Conservation (phyloP, 2,113 vertebrate genomes). For the Thunnus maccoyii region DNA sequence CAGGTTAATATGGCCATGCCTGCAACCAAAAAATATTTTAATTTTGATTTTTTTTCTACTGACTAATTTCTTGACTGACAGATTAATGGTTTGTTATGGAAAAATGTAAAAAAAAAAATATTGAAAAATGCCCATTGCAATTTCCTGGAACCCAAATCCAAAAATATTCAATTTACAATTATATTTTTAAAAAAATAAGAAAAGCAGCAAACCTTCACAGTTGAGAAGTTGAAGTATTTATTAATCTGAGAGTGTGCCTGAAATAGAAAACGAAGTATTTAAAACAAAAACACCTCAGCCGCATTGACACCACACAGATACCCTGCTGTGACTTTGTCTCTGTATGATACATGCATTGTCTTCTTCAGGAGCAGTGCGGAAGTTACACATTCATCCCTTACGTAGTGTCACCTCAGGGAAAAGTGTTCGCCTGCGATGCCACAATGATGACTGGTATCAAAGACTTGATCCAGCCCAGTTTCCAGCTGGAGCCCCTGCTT, state of each 20-base stretch:
- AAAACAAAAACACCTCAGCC: not conserved
- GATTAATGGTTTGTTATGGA: not conserved
- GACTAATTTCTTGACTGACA: not conserved
- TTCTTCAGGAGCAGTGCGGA: conserved; percentile 87
- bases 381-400: conserved; percentile 93
- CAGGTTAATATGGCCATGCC: not conserved
- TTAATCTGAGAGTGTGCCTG: not conserved
- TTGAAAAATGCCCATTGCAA: not conserved
- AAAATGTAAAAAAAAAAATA: not conserved
- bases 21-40: not conserved
- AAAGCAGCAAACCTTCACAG: too few species aligned
- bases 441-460: conserved; percentile 83
- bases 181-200: too few species aligned
- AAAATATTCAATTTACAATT: not conserved
- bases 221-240: too few species aligned
- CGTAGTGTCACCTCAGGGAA: conserved; percentile 87
- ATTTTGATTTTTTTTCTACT: too few species aligned
- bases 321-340: not conserved
- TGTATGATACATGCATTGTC: not conserved
- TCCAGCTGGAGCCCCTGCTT: conserved; percentile 86
- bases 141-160: not conserved
- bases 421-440: conserved; percentile 88
- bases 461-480: conserved; percentile 87
- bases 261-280: not conserved
- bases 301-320: not conserved